A percentile compares a stretch with the other conserved stretches of the same genome.
These are phyloP conservation scores for Mustela nigripes DNA, from an alignment of 2,113 vertebrate species.

Conservation along the genomic window DNA sequence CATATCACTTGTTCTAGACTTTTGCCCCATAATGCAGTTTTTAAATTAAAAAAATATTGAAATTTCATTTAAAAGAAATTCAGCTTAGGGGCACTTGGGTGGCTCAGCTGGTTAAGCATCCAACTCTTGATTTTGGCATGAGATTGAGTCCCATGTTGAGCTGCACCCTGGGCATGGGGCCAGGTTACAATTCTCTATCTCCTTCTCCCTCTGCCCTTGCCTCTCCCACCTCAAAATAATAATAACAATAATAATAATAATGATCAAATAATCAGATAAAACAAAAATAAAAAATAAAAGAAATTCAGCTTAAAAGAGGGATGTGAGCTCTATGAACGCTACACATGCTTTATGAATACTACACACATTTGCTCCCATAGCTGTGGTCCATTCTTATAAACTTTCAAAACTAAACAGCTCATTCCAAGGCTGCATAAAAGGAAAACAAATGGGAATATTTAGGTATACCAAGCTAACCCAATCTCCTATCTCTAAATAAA, in stretches of 20 bases:
- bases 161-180: not conserved
- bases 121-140: not conserved
- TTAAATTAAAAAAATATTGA: constrained; percentile 62
- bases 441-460: not conserved
- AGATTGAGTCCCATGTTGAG: not conserved
- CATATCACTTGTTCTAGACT: constrained; percentile 20
- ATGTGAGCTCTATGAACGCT: not conserved
- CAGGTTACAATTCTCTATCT: not conserved
- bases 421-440: not conserved
- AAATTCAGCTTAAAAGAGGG: not conserved
- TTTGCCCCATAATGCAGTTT: constrained; percentile 51
- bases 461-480: not conserved
- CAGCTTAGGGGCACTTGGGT: not conserved
- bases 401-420: constrained; percentile 11
- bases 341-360: not conserved
- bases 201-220: not conserved
- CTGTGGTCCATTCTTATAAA: not conserved
- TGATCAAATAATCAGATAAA: not conserved
- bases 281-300: not conserved
- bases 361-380: not conserved
- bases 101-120: not conserved
- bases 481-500: constrained; percentile 8
- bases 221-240: not conserved
- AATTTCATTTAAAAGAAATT: constrained; percentile 28
- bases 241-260: not conserved